Evolutionary conservation across 2,797 vertebrate species (phyloP).

Genomic region (Lemur catta): DNA sequence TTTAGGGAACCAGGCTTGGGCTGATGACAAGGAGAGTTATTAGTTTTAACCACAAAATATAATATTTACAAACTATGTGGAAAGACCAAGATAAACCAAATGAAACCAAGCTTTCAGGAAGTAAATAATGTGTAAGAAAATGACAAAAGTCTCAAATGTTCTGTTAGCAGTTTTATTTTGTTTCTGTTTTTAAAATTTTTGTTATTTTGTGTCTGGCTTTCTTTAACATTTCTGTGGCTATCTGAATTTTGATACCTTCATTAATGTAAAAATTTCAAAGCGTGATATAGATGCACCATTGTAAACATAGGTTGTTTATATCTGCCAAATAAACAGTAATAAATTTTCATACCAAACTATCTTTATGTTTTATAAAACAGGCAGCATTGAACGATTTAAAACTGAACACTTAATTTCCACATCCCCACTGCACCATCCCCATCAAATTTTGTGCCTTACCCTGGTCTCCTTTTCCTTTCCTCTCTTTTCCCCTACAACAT

Average conservation of each 20-base stretch:
- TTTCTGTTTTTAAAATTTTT: neutral
- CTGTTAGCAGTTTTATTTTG: neutral
- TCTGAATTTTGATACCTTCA: neutral
- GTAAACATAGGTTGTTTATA: neutral
- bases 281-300: neutral
- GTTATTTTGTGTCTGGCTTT: neutral
- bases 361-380: constrained; percentile 41
- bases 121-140: neutral
- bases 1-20: constrained; percentile 37
- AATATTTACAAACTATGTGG: constrained; percentile 42
- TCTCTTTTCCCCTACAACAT: neutral
- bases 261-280: neutral
- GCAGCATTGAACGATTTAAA: neutral
- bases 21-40: constrained; percentile 38
- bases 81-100: constrained; percentile 44
- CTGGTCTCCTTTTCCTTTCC: neutral
- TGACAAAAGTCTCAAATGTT: neutral
- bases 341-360: neutral
- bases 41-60: constrained; percentile 60
- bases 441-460: neutral
- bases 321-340: neutral
- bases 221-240: neutral
- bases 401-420: neutral
- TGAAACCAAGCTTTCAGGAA: constrained; percentile 42
- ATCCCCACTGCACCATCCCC: neutral